These are phyloP conservation scores for Sitta carolinensis DNA, from an alignment of 2,797 vertebrate genomes.

Conservation along the genomic window DNA sequence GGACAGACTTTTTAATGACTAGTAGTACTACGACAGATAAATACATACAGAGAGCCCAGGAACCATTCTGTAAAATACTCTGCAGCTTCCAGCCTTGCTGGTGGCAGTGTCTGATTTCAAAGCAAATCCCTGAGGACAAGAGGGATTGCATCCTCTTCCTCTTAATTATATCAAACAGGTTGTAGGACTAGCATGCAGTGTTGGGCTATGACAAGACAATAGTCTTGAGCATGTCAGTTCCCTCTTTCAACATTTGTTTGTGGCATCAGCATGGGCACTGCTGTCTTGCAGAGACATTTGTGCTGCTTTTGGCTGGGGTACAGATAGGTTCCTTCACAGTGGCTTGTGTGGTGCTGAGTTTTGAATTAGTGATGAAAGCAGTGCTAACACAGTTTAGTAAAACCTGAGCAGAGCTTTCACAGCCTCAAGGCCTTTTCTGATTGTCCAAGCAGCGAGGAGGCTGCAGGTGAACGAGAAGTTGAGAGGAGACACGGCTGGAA, in stretches of 20 bases:
- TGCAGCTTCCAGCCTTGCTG: neutral
- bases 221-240: rapidly evolving
- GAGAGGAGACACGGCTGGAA: neutral
- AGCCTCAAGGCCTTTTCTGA: neutral
- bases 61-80: neutral
- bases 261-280: neutral
- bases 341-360: neutral
- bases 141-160: neutral
- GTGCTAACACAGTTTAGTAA: neutral
- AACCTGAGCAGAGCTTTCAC: neutral
- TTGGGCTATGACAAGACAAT: neutral
- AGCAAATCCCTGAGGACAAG: neutral
- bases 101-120: neutral
- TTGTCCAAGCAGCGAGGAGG: rapidly evolving
- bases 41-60: neutral
- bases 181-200: neutral
- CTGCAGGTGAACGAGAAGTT: rapidly evolving
- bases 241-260: neutral
- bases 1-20: constrained; percentile 24
- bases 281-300: neutral
- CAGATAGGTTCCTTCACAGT: neutral
- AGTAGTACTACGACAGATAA: neutral
- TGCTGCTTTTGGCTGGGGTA: neutral
- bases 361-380: neutral
- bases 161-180: neutral